These are phyloP conservation scores for Epizoanthus stellaris DNA, from an alignment of 92 coral and sea anemone species.

Conservation along the genomic window DNA sequence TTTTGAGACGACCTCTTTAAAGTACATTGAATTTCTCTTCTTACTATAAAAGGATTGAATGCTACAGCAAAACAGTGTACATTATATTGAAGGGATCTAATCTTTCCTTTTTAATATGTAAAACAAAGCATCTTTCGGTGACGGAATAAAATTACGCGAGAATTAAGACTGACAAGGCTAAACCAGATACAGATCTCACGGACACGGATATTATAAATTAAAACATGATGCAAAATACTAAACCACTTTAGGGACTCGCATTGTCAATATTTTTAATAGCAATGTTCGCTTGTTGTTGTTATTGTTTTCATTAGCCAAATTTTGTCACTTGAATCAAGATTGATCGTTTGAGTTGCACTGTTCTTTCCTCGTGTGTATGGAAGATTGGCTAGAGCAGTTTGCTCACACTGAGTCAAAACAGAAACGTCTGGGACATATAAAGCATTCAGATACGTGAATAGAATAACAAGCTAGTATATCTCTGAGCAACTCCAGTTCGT, in stretches of 20 bases:
- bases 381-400: too few relatives aligned
- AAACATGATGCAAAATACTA: background rate
- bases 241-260: background rate
- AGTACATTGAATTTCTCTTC: background rate
- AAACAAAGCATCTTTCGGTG: background rate
- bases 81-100: background rate
- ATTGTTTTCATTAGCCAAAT: too few relatives aligned
- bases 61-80: background rate
- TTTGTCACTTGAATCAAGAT: too few relatives aligned
- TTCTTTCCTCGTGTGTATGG: too few relatives aligned
- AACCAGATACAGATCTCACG: background rate
- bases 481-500: too few relatives aligned
- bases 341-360: too few relatives aligned
- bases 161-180: background rate
- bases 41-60: background rate
- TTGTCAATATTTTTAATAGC: conserved; percentile 1
- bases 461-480: too few relatives aligned
- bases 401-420: too few relatives aligned
- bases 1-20: background rate
- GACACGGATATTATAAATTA: background rate
- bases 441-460: too few relatives aligned
- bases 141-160: background rate
- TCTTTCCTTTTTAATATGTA: background rate
- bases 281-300: too few relatives aligned
- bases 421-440: too few relatives aligned